Percentiles rank a stretch among this genome's conserved stretches.
Evolutionary conservation across 2,113 vertebrate species (phyloP).

Genomic region (Ariopsis seemanni): DNA sequence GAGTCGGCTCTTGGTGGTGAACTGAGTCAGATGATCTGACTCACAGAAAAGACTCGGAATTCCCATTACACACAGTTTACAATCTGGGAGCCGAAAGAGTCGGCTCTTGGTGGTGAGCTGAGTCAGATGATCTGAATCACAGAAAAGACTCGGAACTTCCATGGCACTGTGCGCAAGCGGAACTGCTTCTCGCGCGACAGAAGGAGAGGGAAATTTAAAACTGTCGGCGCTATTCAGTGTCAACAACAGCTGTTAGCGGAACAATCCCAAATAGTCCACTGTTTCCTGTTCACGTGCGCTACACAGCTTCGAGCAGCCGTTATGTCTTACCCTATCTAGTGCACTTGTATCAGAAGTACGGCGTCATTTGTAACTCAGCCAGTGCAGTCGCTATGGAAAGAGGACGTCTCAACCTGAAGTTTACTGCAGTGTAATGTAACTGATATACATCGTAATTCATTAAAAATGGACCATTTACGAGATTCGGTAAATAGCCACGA

Average conservation of each 20-base stretch:
- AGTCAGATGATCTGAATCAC: neutral
- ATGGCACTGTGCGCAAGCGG: slow-evolving; percentile 48
- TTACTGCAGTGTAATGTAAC: neutral
- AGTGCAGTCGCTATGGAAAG: neutral
- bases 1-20: neutral
- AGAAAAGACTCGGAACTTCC: neutral
- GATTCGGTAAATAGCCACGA: slow-evolving; percentile 32
- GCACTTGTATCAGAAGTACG: neutral
- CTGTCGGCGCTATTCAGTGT: slow-evolving; percentile 42
- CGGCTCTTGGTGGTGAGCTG: neutral
- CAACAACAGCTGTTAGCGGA: slow-evolving; percentile 24
- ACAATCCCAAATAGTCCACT: neutral
- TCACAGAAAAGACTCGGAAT: neutral
- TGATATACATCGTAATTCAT: neutral
- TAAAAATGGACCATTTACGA: slow-evolving; percentile 30
- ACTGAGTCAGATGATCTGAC: neutral
- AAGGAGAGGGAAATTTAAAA: slow-evolving; percentile 75
- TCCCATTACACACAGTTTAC: neutral
- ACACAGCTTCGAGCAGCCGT: neutral
- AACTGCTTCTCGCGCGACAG: slow-evolving; percentile 52
- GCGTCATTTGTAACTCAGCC: neutral
- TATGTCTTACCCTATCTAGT: neutral
- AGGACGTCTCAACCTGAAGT: neutral
- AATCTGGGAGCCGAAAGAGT: neutral
- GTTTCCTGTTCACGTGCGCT: neutral